Evolutionary conservation across 2,797 vertebrate genomes (phyloP).

Genomic region (Psittacula derbiana): DNA sequence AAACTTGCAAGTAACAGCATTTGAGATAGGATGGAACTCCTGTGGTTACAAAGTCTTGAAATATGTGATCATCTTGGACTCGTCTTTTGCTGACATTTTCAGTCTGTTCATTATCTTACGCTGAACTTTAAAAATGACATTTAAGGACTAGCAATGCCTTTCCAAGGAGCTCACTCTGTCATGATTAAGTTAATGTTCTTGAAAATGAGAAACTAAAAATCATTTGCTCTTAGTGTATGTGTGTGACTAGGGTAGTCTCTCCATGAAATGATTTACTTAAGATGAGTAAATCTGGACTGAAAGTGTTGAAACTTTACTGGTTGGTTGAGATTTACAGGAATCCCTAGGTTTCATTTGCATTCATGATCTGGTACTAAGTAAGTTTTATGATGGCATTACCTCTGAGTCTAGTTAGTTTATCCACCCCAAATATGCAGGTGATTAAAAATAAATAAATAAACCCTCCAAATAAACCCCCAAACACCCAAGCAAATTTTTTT

Average conservation of each 20-base stretch:
- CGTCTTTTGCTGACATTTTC: constrained; percentile 34
- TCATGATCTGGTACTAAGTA: background rate
- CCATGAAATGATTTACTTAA: background rate
- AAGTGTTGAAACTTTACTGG: background rate
- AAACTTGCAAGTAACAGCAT: background rate
- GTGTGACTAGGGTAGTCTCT: background rate
- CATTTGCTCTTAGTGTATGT: background rate
- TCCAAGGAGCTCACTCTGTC: background rate
- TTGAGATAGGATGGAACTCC: background rate
- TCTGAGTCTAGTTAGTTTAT: background rate
- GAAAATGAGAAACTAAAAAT: background rate
- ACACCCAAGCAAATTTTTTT: background rate
- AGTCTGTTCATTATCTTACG: constrained; percentile 1
- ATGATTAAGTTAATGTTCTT: background rate
- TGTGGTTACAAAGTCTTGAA: background rate
- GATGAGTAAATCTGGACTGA: background rate
- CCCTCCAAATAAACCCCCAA: background rate
- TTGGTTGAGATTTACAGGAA: background rate
- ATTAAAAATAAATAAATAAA: background rate
- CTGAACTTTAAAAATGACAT: constrained; percentile 36
- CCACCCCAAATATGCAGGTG: background rate
- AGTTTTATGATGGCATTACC: background rate
- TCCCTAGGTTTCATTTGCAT: background rate
- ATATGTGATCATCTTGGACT: background rate
- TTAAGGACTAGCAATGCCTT: background rate